Conservation (phyloP, 2,113 vertebrate species). For the Rhabdomys dilectus region DNA sequence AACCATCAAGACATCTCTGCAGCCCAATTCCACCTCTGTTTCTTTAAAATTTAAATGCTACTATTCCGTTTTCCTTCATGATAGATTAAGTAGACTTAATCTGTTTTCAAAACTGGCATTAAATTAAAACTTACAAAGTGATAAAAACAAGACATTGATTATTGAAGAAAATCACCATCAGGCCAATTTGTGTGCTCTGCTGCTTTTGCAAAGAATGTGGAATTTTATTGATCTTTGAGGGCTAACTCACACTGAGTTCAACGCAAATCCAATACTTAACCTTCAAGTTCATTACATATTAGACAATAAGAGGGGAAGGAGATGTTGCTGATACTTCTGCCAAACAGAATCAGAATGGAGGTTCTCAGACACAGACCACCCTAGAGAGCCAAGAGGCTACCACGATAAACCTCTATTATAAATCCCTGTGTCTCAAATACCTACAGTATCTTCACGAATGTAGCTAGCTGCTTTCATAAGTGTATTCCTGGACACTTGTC, state of each 20-base stretch:
- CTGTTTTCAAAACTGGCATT: slow-evolving; percentile 61
- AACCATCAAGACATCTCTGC: background rate
- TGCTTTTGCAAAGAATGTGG: slow-evolving; percentile 54
- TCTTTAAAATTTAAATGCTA: slow-evolving; percentile 55
- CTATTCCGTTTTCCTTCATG: slow-evolving; percentile 17
- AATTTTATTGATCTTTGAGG: slow-evolving; percentile 57
- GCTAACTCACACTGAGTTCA: slow-evolving; percentile 47
- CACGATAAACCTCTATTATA: background rate
- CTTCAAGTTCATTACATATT: slow-evolving; percentile 54
- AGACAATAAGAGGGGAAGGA: slow-evolving; percentile 47
- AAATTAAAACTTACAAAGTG: slow-evolving; percentile 59
- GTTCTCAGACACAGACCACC: background rate
- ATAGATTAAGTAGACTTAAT: background rate
- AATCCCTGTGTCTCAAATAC: background rate
- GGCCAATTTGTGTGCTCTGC: slow-evolving; percentile 23
- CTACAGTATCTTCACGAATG: background rate
- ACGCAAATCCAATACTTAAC: slow-evolving; percentile 56
- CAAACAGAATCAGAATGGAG: slow-evolving; percentile 7
- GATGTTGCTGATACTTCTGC: slow-evolving; percentile 47
- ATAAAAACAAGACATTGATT: slow-evolving; percentile 59
- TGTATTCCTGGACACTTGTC: background rate
- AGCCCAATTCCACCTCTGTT: background rate
- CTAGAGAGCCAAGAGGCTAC: slow-evolving; percentile 19
- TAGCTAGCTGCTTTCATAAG: background rate
- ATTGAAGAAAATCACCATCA: slow-evolving; percentile 60